phyloP scores from a whole-genome alignment of 2,797 vertebrate genomes.

The Eutrigla gurnardus region DNA sequence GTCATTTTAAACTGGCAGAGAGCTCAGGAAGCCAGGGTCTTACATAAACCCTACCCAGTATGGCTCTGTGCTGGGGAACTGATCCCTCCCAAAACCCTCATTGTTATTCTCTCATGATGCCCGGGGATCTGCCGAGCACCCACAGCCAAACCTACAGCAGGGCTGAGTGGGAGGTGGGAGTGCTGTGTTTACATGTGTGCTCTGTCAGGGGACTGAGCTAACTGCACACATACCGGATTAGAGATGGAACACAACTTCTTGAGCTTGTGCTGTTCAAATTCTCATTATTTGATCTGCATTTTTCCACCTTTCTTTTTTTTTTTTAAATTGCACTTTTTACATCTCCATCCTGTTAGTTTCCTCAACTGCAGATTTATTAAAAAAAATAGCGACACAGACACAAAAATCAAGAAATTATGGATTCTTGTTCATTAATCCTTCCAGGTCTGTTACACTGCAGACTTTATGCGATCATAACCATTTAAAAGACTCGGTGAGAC shows the following conservation, averaged over 20 bases:
- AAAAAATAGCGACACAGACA: background rate
- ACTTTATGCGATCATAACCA: conserved; percentile 49
- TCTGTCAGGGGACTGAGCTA: conserved; percentile 62
- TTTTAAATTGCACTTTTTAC: background rate
- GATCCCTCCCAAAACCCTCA: conserved; percentile 81
- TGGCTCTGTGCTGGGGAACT: conserved; percentile 73
- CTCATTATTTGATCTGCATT: conserved; percentile 27
- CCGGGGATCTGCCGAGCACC: conserved; percentile 73
- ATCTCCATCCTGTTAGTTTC: background rate
- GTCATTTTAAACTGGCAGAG: conserved; percentile 75
- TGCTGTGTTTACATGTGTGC: conserved; percentile 72
- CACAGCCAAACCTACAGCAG: conserved; percentile 77
- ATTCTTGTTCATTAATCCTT: conserved; percentile 48
- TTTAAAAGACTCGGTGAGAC: conserved; percentile 56
- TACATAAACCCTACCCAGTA: conserved; percentile 76
- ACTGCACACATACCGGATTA: conserved; percentile 69
- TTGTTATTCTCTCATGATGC: conserved; percentile 83
- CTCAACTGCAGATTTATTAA: background rate
- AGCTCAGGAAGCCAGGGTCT: conserved; percentile 74
- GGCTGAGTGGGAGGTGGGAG: conserved; percentile 64
- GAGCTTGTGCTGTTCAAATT: conserved; percentile 37
- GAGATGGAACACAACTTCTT: conserved; percentile 55
- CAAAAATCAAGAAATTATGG: conserved; percentile 11
- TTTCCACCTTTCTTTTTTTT: background rate
- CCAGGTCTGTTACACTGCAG: conserved; percentile 34